These are phyloP conservation scores for Cheilosia grossa DNA, from an alignment of 2,888 invertebrate species.

Conservation along the genomic window DNA sequence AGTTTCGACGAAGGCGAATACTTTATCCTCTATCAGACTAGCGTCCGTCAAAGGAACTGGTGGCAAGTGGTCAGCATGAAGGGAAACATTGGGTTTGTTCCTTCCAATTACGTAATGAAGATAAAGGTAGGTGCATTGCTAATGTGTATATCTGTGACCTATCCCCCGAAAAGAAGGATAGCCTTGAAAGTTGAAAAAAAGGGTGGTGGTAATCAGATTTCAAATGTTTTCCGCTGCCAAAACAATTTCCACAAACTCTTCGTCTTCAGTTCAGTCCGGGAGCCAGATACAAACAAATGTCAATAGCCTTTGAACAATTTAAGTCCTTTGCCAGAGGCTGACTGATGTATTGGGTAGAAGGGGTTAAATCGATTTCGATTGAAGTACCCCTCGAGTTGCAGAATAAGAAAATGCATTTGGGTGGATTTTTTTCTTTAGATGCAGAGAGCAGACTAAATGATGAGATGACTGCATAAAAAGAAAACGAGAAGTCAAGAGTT, in stretches of 20 bases:
- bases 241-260: constrained; percentile 17
- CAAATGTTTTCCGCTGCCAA: constrained; percentile 28
- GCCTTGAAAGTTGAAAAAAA: constrained; percentile 62
- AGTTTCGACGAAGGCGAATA: constrained; percentile 92
- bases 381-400: constrained; percentile 23
- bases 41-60: constrained; percentile 91
- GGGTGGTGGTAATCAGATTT: constrained; percentile 34
- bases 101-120: constrained; percentile 92
- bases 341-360: background rate
- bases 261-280: constrained; percentile 3
- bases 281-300: constrained; percentile 27
- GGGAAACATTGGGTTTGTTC: constrained; percentile 93
- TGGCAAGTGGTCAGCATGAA: constrained; percentile 93
- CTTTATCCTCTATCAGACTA: constrained; percentile 91
- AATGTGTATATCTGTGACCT: constrained; percentile 47
- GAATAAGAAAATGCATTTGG: constrained; percentile 17
- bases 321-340: constrained; percentile 13
- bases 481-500: constrained; percentile 19
- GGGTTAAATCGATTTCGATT: constrained; percentile 55
- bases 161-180: constrained; percentile 50
- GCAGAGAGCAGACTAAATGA: background rate
- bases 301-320: constrained; percentile 52
- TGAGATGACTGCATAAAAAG: background rate
- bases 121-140: constrained; percentile 86
- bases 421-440: constrained; percentile 3